Base-by-base conservation (phyloP, 2,888 invertebrate species). In the Protophormia terraenovae region DNA sequence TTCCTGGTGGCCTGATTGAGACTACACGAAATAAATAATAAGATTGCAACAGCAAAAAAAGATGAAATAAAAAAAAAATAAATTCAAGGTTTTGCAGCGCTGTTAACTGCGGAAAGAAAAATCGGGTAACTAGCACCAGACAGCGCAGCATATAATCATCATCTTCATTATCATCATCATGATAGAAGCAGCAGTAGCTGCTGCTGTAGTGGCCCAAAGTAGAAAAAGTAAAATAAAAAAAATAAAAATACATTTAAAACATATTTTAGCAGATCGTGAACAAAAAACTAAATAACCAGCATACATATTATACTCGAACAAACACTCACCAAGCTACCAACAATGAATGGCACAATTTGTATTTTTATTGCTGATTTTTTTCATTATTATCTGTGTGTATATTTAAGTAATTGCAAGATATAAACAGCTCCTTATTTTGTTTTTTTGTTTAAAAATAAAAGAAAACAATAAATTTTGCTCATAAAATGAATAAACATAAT, bases 11-110 rank as follows among this genome's bases (percentile, higher is more conserved):
- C 85, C 55, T 87, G 82, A 87, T 83, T 64, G 72, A n/a, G n/a
- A 41, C 6, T 16, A 29, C 19, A 50, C 14, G 35, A 86, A 87
- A 81, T 14, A 72, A 77, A 66, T 45, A 64, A 66, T 72, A 71
- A 71, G 41, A 78, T 71, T 89, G 69, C 62, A 78, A 71, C 69
- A 79, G 47, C 35, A 73, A 60, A 81, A 60, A 66, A 83, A 85
- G 88, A 89, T 88, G 87, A 89, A 60, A 88, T 87, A 86, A 88
- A 87, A n/a, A n/a, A n/a, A n/a, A 87, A 89, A 87, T 87, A 86
- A 86, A 75, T 85, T 85, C 89, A 89, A 90, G 90, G 90, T 89
- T 90, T 90, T 88, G 89, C 89, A 87, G 90, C 88, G 89, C 89
- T 87, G 89, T 87, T 80, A 84, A 87, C 88, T 83, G 71, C 84